A percentile compares a stretch with the other conserved stretches of the same genome.
phyloP scores from a whole-genome alignment of 2,888 invertebrate genomes.

The Andrena fulva region DNA sequence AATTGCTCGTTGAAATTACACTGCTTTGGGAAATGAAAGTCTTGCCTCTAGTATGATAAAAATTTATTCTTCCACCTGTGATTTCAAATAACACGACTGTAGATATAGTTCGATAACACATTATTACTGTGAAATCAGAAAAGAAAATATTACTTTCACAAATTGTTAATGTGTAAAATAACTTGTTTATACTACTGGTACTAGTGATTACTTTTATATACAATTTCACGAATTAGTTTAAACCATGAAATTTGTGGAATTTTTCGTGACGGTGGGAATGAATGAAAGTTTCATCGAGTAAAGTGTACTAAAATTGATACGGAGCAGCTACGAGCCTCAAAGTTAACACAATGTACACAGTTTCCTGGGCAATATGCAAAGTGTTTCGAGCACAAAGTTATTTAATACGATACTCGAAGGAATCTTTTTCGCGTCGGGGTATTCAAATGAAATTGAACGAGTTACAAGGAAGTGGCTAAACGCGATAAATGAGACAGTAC shows the following conservation, averaged over 20 bases:
- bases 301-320: neutral
- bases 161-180: too few relatives aligned
- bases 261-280: too few relatives aligned
- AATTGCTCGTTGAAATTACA: neutral
- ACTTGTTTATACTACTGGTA: too few relatives aligned
- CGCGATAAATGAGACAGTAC: conserved; percentile 31
- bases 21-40: neutral
- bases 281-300: neutral
- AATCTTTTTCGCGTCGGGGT: conserved; percentile 25
- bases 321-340: neutral
- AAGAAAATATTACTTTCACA: too few relatives aligned
- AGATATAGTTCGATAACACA: neutral
- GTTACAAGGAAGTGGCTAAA: conserved; percentile 53
- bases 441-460: conserved; percentile 52
- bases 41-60: neutral
- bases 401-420: conserved; percentile 32
- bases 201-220: too few relatives aligned
- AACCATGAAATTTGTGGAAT: neutral
- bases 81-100: too few relatives aligned
- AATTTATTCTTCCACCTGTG: neutral
- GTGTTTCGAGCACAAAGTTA: conserved; percentile 11
- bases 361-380: conserved; percentile 8
- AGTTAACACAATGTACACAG: conserved; percentile 12
- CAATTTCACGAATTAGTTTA: neutral
- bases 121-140: neutral